Percentiles rank a stretch among this genome's conserved stretches.
These are phyloP conservation scores for Branchinecta sandiegonensis DNA, from an alignment of 2,888 invertebrate genomes.

Conservation along the genomic window DNA sequence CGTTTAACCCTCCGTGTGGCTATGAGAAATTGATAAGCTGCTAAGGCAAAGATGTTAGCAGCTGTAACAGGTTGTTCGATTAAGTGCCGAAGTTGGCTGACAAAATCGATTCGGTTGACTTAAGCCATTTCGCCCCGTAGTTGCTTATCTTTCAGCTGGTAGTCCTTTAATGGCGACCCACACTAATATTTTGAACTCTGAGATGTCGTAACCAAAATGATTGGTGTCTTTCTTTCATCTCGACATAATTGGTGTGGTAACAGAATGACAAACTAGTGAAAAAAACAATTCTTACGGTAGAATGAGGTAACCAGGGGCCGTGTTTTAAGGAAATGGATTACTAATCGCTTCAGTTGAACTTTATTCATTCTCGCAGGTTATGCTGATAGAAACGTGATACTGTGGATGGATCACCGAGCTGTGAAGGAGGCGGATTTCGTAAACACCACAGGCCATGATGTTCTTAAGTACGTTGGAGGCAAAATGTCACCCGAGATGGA, in stretches of 20 bases:
- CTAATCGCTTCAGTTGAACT: no score
- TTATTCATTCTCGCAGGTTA: slow-evolving; percentile 38
- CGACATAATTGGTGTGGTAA: no score
- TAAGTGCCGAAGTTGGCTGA: background rate
- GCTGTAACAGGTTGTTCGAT: no score
- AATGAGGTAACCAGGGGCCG: background rate
- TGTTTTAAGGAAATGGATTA: no score
- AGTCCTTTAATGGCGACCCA: no score
- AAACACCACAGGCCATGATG: slow-evolving; percentile 55
- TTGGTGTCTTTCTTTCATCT: no score
- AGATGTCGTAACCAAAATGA: no score
- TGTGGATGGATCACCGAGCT: slow-evolving; percentile 89
- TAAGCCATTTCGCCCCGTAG: background rate
- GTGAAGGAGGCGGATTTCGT: slow-evolving; percentile 60
- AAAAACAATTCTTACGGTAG: background rate
- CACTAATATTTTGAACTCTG: no score
- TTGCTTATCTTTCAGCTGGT: no score
- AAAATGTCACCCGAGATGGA: slow-evolving; percentile 93
- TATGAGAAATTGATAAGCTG: no score
- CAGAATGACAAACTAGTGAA: background rate
- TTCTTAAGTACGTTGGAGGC: slow-evolving; percentile 75
- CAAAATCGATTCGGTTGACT: background rate
- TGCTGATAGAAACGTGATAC: slow-evolving; percentile 61
- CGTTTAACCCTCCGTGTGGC: no score
- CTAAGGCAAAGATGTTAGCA: no score